Conservation (phyloP, 2,888 invertebrate genomes). For the Shargacucullia verbasci region DNA sequence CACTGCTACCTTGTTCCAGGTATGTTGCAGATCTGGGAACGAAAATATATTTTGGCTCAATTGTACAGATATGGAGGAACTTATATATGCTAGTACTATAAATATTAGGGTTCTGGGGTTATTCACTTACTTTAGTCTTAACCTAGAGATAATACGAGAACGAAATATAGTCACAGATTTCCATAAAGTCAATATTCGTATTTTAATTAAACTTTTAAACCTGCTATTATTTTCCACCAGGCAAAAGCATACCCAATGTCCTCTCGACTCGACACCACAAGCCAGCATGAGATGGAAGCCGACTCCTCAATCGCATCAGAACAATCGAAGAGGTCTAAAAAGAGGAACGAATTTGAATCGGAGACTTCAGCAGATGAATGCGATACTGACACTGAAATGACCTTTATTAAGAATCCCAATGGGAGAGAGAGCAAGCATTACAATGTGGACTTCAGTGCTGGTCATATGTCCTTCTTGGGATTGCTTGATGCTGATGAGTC, state of each 20-base stretch:
- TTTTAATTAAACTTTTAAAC: neutral
- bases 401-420: conserved; percentile 86
- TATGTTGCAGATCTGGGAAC: conserved; percentile 44
- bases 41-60: no score
- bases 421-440: conserved; percentile 73
- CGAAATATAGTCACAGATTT: no score
- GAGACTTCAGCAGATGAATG: conserved; percentile 90
- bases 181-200: no score
- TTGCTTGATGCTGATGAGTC: conserved; percentile 90
- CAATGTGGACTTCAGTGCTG: conserved; percentile 77
- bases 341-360: conserved; percentile 83
- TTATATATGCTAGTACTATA: no score
- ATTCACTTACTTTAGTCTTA: no score
- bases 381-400: conserved; percentile 89
- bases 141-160: no score
- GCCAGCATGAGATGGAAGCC: conserved; percentile 68
- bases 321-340: conserved; percentile 68
- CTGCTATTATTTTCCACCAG: conserved; percentile 58
- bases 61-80: no score
- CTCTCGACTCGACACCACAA: conserved; percentile 72
- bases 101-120: no score
- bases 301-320: conserved; percentile 63
- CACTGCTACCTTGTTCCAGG: conserved; percentile 90
- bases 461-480: conserved; percentile 85
- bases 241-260: conserved; percentile 90